Base-by-base conservation (phyloP, 2,113 vertebrate genomes). In the Phaethornis superciliosus region DNA sequence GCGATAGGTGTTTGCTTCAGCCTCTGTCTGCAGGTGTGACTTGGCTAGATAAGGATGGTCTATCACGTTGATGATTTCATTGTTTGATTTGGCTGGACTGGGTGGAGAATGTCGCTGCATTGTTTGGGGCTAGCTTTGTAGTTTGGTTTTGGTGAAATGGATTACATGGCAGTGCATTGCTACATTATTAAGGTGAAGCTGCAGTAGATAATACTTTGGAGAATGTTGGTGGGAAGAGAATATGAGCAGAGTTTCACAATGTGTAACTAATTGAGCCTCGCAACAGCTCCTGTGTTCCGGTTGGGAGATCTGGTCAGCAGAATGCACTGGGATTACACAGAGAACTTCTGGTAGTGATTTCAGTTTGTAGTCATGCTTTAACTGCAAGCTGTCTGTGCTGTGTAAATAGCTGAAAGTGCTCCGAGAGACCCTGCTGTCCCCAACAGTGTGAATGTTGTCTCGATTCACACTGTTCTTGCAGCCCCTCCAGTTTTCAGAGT, bases 71-170 rank as follows among this genome's bases (percentile, higher is more conserved):
- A 69, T 96, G 93, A 95, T 94, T 95, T 95, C 94, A 94, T 95
- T 97, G 93, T 95, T 95, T 97, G 92, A 94, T 91, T 96, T 96
- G 92, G 92, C 96, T 84, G 92, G 72, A 86, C 88, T 94, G 88
- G 95, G 92, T 95, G 95, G 94, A 94, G 94, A 94, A 69, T 75
- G 93, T 75, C 86, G 90, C 80, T 88, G 69, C 80, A 81, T 95
- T 97, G 92, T 96, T 94, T 95, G 79, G 64, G 76, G 47, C 79
- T 37, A 23, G 91, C 90, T 95, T 96, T 94, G 89, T 96, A 94
- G 95, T 88, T 90, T 24, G 80, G 69, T 90, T 96, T 90, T 93
- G 91, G 90, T 76, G 65, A 56, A 89, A 81, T 74, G 79, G 67
- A 92, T 95, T 88, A 37, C 92, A 71, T 28, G 56, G 62, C 72